Evolutionary conservation across 1,140 invertebrate genomes (phyloP).

Genomic region (Zaprionus kolodkinae): DNA sequence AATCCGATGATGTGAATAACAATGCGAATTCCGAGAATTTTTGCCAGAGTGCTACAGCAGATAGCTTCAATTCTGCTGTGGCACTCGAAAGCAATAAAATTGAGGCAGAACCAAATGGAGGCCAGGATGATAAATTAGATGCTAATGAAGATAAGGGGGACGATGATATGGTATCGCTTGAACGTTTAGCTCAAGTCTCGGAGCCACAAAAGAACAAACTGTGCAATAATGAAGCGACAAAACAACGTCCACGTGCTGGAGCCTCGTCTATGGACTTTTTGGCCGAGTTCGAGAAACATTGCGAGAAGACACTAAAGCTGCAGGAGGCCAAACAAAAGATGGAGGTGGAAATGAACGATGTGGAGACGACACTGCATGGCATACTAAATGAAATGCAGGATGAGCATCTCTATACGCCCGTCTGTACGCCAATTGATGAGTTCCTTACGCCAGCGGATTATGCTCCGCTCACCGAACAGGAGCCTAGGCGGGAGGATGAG

Average conservation of each 20-base stretch:
- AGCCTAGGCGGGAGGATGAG: slow-evolving; percentile 7
- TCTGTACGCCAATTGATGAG: slow-evolving; percentile 65
- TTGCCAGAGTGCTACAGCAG: slow-evolving; percentile 78
- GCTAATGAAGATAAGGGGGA: slow-evolving; percentile 9
- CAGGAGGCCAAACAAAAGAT: slow-evolving; percentile 60
- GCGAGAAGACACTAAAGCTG: slow-evolving; percentile 49
- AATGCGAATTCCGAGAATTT: slow-evolving; percentile 73
- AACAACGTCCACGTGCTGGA: slow-evolving; percentile 21
- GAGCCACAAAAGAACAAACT: background rate
- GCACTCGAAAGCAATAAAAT: slow-evolving; percentile 62
- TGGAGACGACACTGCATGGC: slow-evolving; percentile 78
- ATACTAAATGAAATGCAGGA: slow-evolving; percentile 81
- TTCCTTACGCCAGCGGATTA: slow-evolving; percentile 75
- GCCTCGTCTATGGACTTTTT: slow-evolving; percentile 60
- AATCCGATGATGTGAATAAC: slow-evolving; percentile 63
- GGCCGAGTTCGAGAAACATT: slow-evolving; percentile 70
- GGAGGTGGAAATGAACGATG: slow-evolving; percentile 75
- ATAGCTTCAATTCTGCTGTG: slow-evolving; percentile 79
- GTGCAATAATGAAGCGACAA: background rate
- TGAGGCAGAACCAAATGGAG: slow-evolving; percentile 56
- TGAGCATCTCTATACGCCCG: slow-evolving; percentile 77
- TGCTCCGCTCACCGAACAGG: slow-evolving; percentile 58
- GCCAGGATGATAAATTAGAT: background rate
- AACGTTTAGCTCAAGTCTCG: slow-evolving; percentile 6
- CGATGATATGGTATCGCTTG: slow-evolving; percentile 24